Conservation (phyloP, 37 sponge, comb jelly and placozoan species). For the Beroe forskalii region DNA sequence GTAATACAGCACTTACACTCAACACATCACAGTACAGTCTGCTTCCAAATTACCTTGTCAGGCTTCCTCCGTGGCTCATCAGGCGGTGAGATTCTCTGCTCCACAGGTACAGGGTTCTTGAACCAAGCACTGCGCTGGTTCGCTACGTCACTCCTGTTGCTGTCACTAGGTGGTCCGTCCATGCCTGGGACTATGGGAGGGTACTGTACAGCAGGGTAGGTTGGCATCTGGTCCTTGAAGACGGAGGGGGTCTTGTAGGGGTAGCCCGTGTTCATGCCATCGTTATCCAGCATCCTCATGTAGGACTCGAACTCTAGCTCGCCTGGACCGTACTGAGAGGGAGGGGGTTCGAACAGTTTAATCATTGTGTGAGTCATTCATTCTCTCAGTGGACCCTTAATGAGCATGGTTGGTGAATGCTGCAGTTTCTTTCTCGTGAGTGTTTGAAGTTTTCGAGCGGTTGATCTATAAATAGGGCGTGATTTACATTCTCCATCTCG, state of each 20-base stretch:
- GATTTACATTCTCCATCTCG: no score
- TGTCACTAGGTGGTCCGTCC: constrained; percentile 17
- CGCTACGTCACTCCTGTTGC: neutral
- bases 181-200: constrained; percentile 45
- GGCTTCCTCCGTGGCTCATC: neutral
- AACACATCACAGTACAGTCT: no score
- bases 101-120: neutral
- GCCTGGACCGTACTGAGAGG: constrained; percentile 66
- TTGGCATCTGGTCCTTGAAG: constrained; percentile 42
- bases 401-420: no score
- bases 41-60: neutral
- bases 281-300: constrained; percentile 85
- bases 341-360: neutral
- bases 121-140: constrained; percentile 19
- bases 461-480: no score
- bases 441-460: no score
- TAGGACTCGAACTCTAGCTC: constrained; percentile 84
- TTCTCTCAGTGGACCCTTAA: no score
- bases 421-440: no score
- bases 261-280: constrained; percentile 84
- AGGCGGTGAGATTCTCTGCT: neutral
- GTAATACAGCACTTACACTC: no score
- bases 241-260: constrained; percentile 69
- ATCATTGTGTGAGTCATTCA: neutral
- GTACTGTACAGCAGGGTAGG: constrained; percentile 7